Evolutionary conservation across 2,888 invertebrate species (phyloP), one percentile per base, ranked within the genome.

Genomic region (Leptinotarsa juncta): DNA sequence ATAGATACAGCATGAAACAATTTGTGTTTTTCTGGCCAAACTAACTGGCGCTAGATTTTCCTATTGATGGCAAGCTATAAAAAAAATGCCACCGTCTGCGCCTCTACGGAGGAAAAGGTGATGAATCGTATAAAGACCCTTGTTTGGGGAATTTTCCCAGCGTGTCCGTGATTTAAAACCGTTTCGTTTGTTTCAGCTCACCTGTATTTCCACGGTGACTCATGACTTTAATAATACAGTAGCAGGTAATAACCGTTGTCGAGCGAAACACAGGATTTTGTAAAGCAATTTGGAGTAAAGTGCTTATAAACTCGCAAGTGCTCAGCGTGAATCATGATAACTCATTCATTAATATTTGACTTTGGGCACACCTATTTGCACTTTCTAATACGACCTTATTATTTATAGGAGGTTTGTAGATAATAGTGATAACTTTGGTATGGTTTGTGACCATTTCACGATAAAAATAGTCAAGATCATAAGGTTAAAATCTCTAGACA

Each of bases 171-270:
- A 83, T 81, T 79, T 79, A 72, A 75, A 75, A 78, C 78, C 82
- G 82, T 83, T 74, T 71, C 74, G 55, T 67, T 68, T 67, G 65
- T 70, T 73, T 67, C 79, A 76, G 74, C 78, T 81, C 83, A 82
- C 82, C 82, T 81, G 82, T 79, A 82, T 82, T 83, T 82, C 83
- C 83, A 81, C 80, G 57, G 83, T 83, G 83, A 83, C 79, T 82
- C 83, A 83, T 83, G 82, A 82, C 78, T 74, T 83, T 81, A 83
- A 83, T 83, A 83, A 83, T 83, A 79, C 78, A 83, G 81, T 77
- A 78, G 78, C 74, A 75, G 80, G 81, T 81, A 81, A 82, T 82
- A 82, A 81, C 78, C 79, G 81, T 81, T 81, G 82, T 81, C 79
- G 76, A 79, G 77, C 74, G 76, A 74, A 77, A 74, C 78, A 77